phyloP scores from a whole-genome alignment of 2,797 vertebrate species.

The Strix occidentalis region DNA sequence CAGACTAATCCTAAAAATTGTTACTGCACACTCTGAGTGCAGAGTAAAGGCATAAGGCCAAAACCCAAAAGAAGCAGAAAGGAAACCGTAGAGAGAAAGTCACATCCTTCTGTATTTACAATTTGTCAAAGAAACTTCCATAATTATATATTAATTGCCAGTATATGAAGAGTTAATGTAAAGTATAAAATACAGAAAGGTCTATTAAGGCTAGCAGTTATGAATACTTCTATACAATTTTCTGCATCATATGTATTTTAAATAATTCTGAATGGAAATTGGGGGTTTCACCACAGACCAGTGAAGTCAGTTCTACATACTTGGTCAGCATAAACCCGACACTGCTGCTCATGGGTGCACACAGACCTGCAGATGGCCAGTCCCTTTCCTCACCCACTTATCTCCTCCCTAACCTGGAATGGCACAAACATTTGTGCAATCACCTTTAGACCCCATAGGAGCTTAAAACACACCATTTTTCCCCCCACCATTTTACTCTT shows the following conservation, averaged over 20 bases:
- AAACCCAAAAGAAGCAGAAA: neutral
- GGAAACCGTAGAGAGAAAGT: neutral
- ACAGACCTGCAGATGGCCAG: neutral
- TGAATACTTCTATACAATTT: neutral
- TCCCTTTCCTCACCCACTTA: neutral
- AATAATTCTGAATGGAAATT: neutral
- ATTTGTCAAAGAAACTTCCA: neutral
- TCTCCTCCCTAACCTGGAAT: neutral
- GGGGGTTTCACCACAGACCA: neutral
- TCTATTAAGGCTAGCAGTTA: neutral
- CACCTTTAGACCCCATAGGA: neutral
- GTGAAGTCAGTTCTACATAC: neutral
- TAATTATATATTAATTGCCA: neutral
- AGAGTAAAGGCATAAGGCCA: neutral
- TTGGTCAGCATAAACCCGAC: neutral
- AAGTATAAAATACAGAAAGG: neutral
- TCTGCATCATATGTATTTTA: neutral
- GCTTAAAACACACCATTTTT: neutral
- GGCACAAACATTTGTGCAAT: neutral
- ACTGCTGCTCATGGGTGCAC: accelerated
- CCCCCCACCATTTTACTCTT: neutral
- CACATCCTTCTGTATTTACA: accelerated
- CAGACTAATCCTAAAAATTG: neutral
- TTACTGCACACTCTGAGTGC: neutral
- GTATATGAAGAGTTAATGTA: neutral